phyloP scores from a whole-genome alignment of 2,888 invertebrate genomes.

The Glyphotaelius pellucidus region DNA sequence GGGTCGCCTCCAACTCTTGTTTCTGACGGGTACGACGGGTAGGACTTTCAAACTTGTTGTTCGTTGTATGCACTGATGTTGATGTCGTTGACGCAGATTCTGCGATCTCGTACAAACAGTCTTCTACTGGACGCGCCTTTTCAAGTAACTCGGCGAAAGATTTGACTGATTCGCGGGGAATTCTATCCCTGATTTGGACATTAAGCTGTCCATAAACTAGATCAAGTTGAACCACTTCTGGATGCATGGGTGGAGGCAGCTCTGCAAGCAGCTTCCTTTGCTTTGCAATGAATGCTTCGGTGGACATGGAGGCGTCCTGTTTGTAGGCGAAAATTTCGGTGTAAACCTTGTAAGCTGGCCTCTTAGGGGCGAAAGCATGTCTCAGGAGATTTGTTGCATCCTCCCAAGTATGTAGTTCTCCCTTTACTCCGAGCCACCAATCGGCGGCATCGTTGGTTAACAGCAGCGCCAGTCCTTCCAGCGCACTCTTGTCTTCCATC shows the following conservation, averaged over 20 bases:
- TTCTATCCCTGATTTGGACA: constrained; percentile 55
- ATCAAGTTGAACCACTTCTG: constrained; percentile 61
- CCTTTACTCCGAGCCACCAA: constrained; percentile 26
- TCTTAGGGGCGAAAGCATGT: constrained; percentile 55
- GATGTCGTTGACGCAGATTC: background rate
- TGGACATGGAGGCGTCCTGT: constrained; percentile 30
- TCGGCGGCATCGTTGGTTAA: background rate
- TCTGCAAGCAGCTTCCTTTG: constrained; percentile 59
- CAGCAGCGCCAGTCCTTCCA: background rate
- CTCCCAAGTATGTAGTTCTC: constrained; percentile 50
- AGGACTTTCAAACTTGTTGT: background rate
- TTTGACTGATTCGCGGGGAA: constrained; percentile 49
- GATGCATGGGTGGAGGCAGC: constrained; percentile 59
- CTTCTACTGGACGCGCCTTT: constrained; percentile 54
- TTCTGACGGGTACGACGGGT: too few species aligned
- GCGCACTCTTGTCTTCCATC: background rate
- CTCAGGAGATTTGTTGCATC: constrained; percentile 14
- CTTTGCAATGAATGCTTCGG: constrained; percentile 57
- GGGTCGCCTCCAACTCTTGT: too few species aligned
- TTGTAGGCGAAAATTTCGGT: constrained; percentile 54
- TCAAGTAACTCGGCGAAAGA: constrained; percentile 45
- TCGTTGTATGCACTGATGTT: background rate
- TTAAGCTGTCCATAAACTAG: constrained; percentile 63
- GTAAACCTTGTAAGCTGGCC: constrained; percentile 60
- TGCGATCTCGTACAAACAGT: background rate